A percentile compares a stretch with the other conserved stretches of the same genome.
Evolutionary conservation across 2,113 vertebrate species (phyloP).

Genomic region (Cyprinodon variegatus): DNA sequence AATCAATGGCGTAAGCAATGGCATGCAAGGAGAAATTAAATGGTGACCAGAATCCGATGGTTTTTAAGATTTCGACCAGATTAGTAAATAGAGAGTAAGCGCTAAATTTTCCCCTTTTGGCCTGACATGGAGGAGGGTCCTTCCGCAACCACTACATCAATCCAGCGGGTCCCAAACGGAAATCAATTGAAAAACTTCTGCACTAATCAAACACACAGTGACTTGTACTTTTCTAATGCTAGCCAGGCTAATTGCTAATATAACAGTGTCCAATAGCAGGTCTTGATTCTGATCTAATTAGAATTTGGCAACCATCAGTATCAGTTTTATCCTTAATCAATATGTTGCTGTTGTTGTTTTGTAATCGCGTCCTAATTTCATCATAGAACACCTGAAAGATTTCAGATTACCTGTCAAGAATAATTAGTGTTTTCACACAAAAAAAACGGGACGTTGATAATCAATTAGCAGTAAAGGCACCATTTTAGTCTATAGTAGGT

Average conservation of each 20-base stretch:
- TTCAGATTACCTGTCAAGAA: constrained; percentile 15
- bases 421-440: neutral
- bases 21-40: neutral
- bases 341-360: neutral
- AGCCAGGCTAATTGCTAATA: neutral
- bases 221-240: neutral
- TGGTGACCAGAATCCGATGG: neutral
- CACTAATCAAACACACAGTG: no score
- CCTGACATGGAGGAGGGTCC: no score
- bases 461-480: constrained; percentile 39
- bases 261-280: neutral
- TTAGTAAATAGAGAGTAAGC: no score
- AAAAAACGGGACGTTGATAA: constrained; percentile 19
- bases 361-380: constrained; percentile 6
- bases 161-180: no score
- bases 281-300: neutral
- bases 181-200: no score
- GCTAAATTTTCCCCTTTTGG: no score
- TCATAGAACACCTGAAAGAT: constrained; percentile 3
- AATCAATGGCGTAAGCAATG: neutral
- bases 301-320: neutral
- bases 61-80: neutral
- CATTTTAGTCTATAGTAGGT: constrained; percentile 54
- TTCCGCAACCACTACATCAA: no score
- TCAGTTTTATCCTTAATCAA: constrained; percentile 4